A percentile compares a stretch with the other conserved stretches of the same genome.
Conservation (phyloP, 2,113 vertebrate genomes). For the Bufo gargarizans region DNA sequence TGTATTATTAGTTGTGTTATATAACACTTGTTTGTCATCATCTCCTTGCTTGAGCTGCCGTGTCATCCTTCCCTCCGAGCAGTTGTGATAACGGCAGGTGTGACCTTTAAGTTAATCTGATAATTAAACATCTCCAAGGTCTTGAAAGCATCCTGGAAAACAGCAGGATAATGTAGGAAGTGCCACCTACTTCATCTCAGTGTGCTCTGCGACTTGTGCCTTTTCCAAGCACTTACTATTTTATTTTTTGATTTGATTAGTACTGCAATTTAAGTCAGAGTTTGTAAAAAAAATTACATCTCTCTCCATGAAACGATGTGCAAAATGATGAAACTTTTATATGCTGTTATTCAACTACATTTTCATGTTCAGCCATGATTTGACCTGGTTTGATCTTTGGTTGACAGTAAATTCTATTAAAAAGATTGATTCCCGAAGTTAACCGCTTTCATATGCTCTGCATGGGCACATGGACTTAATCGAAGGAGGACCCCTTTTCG, state of each 20-base stretch:
- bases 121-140: conserved; percentile 19
- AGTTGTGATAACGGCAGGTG: conserved; percentile 21
- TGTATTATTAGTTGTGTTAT: background rate
- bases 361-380: background rate
- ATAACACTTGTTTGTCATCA: background rate
- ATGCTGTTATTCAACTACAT: background rate
- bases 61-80: background rate
- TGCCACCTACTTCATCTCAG: conserved; percentile 15
- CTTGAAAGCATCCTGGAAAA: background rate
- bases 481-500: too few species aligned
- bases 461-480: too few species aligned
- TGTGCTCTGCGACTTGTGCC: background rate
- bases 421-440: too few species aligned
- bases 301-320: background rate
- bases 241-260: background rate
- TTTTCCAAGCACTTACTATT: background rate
- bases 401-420: too few species aligned
- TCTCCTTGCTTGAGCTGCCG: background rate
- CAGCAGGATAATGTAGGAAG: conserved; percentile 18
- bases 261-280: background rate
- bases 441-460: too few species aligned
- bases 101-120: conserved; percentile 24
- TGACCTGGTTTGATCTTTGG: background rate
- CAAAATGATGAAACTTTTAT: background rate
- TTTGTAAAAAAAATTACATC: background rate